Percentiles rank a stretch among this genome's conserved stretches.
These are phyloP conservation scores for Typhlichthys subterraneus DNA, from an alignment of 2,797 vertebrate genomes.

Conservation along the genomic window DNA sequence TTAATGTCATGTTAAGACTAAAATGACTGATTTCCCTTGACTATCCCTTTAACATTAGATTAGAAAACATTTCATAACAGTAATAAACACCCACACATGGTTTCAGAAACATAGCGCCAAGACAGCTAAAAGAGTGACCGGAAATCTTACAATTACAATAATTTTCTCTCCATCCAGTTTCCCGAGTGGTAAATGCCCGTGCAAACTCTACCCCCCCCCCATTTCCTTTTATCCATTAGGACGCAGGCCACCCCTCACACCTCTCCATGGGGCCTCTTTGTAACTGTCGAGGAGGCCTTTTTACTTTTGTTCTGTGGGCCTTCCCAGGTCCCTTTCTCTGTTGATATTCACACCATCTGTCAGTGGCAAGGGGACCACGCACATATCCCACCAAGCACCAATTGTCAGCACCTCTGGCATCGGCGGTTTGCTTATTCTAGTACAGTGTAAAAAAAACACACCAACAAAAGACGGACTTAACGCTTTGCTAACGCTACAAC, in stretches of 20 bases:
- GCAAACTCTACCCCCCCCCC: slow-evolving; percentile 70
- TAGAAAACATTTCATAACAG: neutral
- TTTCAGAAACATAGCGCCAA: slow-evolving; percentile 68
- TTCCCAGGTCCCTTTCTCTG: slow-evolving; percentile 86
- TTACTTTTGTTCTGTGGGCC: slow-evolving; percentile 89
- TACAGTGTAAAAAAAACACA: slow-evolving; percentile 43
- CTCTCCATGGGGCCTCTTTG: slow-evolving; percentile 82
- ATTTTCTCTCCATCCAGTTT: slow-evolving; percentile 66
- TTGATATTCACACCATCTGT: slow-evolving; percentile 95
- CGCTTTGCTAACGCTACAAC: slow-evolving; percentile 36
- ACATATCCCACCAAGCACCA: slow-evolving; percentile 30
- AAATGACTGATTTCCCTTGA: no score
- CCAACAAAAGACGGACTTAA: slow-evolving; percentile 15
- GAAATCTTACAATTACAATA: slow-evolving; percentile 69
- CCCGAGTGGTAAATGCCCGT: slow-evolving; percentile 69
- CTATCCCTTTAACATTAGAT: neutral
- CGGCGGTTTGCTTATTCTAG: slow-evolving; percentile 31
- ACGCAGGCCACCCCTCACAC: slow-evolving; percentile 65
- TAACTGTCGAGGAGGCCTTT: slow-evolving; percentile 87
- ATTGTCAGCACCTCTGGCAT: slow-evolving; percentile 41
- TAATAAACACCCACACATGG: slow-evolving; percentile 43
- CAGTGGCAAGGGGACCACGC: slow-evolving; percentile 71
- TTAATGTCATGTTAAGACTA: no score
- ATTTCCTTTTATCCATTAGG: slow-evolving; percentile 77
- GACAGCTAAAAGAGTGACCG: slow-evolving; percentile 60